Conservation (phyloP, 2,888 invertebrate species). For the Dasypolia templi region DNA sequence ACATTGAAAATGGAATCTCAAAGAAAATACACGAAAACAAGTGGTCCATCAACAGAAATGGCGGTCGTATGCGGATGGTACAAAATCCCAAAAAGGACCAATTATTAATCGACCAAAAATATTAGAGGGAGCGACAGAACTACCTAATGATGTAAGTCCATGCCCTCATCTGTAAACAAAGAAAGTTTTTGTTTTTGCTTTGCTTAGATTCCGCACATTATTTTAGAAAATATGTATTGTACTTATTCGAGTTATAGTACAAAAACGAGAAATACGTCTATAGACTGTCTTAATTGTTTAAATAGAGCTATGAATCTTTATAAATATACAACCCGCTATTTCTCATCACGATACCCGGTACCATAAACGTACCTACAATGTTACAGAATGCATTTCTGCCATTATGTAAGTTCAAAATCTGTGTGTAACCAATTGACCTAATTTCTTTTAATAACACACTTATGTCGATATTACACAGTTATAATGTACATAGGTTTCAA, state of each 20-base stretch:
- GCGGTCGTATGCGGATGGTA: too few relatives aligned
- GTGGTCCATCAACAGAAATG: too few relatives aligned
- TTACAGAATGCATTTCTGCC: slow-evolving; percentile 67
- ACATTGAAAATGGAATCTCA: background rate
- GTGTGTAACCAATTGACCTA: slow-evolving; percentile 73
- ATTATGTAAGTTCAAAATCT: slow-evolving; percentile 72
- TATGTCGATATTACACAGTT: slow-evolving; percentile 50
- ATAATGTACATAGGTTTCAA: slow-evolving; percentile 54
- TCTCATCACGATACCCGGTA: slow-evolving; percentile 10
- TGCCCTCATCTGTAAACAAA: background rate
- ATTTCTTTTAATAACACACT: slow-evolving; percentile 69
- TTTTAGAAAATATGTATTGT: background rate
- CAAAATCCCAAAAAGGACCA: too few relatives aligned
- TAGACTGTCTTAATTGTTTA: background rate
- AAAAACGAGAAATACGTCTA: background rate
- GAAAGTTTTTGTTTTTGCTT: background rate
- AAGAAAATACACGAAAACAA: background rate
- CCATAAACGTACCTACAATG: slow-evolving; percentile 48
- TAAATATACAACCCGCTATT: slow-evolving; percentile 38
- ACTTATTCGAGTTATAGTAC: too few relatives aligned
- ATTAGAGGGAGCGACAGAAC: background rate
- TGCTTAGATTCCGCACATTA: background rate
- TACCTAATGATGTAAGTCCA: background rate
- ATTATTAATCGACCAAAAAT: background rate
- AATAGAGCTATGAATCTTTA: background rate